phyloP scores from a whole-genome alignment of 1,140 invertebrate genomes.

The Parapsyche elsis region DNA sequence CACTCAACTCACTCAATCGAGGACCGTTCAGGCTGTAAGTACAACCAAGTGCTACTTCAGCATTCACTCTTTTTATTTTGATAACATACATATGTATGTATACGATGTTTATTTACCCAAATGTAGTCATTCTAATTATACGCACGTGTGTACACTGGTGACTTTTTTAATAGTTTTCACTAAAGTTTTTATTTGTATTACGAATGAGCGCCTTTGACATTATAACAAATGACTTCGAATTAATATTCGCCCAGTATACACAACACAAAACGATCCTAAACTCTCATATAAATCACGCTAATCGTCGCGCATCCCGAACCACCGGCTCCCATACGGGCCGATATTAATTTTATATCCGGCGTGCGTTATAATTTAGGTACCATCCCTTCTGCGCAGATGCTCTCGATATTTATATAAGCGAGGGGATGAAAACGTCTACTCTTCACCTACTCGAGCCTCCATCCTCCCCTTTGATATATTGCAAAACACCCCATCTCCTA shows the following conservation, averaged over 20 bases:
- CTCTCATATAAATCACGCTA: slow-evolving; percentile 11
- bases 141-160: too few relatives aligned
- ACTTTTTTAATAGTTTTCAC: too few relatives aligned
- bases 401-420: neutral
- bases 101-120: too few relatives aligned
- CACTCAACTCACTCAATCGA: too few relatives aligned
- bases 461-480: neutral
- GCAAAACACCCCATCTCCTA: neutral
- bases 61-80: too few relatives aligned
- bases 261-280: slow-evolving; percentile 12
- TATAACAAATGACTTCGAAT: neutral
- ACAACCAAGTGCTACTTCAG: too few relatives aligned
- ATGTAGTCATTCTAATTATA: too few relatives aligned
- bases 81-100: too few relatives aligned
- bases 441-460: neutral
- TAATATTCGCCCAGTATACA: neutral
- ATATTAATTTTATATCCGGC: slow-evolving; percentile 19
- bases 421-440: neutral
- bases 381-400: slow-evolving; percentile 5
- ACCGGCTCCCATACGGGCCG: neutral
- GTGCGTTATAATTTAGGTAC: slow-evolving; percentile 10
- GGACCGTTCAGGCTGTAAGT: too few relatives aligned
- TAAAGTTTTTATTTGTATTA: too few relatives aligned
- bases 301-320: slow-evolving; percentile 13
- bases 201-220: neutral